Percentiles rank a stretch among this genome's conserved stretches.
These are phyloP conservation scores for Trichogramma pretiosum DNA, from an alignment of 1,140 invertebrate genomes.

Conservation along the genomic window DNA sequence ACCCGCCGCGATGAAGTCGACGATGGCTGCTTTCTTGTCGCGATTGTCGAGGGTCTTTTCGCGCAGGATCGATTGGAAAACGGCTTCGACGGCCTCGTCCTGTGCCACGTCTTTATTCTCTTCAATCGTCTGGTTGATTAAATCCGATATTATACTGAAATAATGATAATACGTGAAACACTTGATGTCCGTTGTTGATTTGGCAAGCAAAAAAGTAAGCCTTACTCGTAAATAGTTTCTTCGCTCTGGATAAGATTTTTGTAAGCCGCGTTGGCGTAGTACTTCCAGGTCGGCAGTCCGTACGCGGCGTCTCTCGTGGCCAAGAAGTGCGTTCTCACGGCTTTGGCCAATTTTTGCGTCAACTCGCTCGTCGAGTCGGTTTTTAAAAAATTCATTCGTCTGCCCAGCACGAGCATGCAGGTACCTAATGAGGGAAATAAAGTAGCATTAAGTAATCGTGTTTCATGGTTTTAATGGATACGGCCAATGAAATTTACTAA, in stretches of 20 bases:
- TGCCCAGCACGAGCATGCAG: constrained; percentile 67
- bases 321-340: constrained; percentile 65
- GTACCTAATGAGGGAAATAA: no score
- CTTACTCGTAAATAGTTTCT: constrained; percentile 66
- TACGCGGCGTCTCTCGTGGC: constrained; percentile 72
- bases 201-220: no score
- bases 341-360: constrained; percentile 51
- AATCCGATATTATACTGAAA: constrained; percentile 65
- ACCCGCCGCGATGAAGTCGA: constrained; percentile 78
- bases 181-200: neutral
- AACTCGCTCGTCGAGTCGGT: constrained; percentile 42
- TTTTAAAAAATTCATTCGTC: constrained; percentile 70
- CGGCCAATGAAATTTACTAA: no score
- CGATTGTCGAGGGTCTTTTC: constrained; percentile 62
- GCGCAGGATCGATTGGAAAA: constrained; percentile 66
- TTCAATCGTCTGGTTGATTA: constrained; percentile 57
- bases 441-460: no score
- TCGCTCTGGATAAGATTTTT: constrained; percentile 63
- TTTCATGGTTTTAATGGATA: no score
- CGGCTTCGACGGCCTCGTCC: constrained; percentile 54
- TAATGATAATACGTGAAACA: neutral
- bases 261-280: constrained; percentile 65
- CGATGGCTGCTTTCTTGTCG: constrained; percentile 75
- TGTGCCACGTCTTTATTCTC: constrained; percentile 42
- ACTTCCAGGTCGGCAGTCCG: constrained; percentile 75